A percentile compares a stretch with the other conserved stretches of the same genome.
Conservation (phyloP, 2,113 vertebrate species). For the Cryptomyrus ogoouensis region DNA sequence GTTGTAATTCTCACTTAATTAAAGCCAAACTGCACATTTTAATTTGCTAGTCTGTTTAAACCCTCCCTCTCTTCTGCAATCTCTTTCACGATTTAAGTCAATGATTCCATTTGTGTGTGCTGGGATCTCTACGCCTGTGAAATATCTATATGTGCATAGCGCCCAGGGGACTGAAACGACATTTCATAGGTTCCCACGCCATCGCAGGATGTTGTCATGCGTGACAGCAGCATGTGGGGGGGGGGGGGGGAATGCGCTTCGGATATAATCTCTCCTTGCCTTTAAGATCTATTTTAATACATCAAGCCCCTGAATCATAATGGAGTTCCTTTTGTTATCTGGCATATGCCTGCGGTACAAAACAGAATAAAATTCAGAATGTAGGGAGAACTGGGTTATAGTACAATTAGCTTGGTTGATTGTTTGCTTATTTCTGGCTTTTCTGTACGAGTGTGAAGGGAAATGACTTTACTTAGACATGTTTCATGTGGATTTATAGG, state of each 20-base stretch:
- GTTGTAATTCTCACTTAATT: background rate
- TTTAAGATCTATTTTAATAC: slow-evolving; percentile 3
- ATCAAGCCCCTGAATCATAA: background rate
- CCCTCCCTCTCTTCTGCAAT: background rate
- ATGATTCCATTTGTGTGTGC: background rate
- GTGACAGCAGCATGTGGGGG: background rate
- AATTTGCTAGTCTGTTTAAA: background rate
- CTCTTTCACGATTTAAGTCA: background rate
- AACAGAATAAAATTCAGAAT: background rate
- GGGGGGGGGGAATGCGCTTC: background rate
- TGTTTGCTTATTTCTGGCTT: background rate
- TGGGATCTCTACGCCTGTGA: background rate
- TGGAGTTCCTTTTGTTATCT: background rate
- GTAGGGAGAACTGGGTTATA: background rate
- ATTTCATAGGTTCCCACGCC: background rate
- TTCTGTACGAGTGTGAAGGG: background rate
- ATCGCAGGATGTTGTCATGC: background rate
- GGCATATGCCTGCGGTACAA: background rate
- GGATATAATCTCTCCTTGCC: background rate
- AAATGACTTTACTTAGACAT: no score
- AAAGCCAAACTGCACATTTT: background rate
- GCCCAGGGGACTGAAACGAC: background rate
- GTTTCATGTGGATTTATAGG: background rate
- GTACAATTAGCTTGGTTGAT: background rate
- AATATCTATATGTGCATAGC: background rate